Base-by-base conservation (phyloP, 2,113 vertebrate species). In the Lagopus leucura region DNA sequence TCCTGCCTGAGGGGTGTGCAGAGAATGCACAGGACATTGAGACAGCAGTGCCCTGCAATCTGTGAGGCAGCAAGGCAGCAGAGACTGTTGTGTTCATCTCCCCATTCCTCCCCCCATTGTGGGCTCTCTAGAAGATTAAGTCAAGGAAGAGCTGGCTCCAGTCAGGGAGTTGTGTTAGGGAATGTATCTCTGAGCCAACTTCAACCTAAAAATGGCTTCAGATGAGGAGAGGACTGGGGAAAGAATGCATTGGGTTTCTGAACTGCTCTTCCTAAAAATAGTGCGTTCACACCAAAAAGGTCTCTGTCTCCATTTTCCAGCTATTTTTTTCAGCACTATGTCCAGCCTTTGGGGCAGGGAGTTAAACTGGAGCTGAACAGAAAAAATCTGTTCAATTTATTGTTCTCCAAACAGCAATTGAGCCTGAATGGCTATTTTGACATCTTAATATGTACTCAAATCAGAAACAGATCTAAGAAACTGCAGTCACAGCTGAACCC, bases 201-300 rank as follows among this genome's bases (percentile, higher is more conserved):
- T 92, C 85, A 86, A 64, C 52, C 91, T 94, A 95, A 92, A 97
- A 95, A 94, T 94, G 92, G 94, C 54, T 90, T 71, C 84, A 83
- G 85, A 73, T 74, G 82, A 25, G 66, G 63, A 94, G 77, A 94
- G 86, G 54, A 78, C 86, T 40, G 19, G 81, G 79, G 43, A 86
- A 88, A 69, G 92, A 94, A 96, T 76, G 86, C 11, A 0, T 38
- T 86, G 8, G 14, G n/a, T 93, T 94, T 92, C 86, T 88, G 74
- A 92, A 36, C 70, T 54, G 54, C 25, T 88, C 25, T 92, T 24
- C 61, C 82, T 94, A 79, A 95, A 94, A 93, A 94, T 91, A 95
- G 85, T 65, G 16, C 30, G 50, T 91, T 17, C 21, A 8, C 40
- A 79, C 63, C 80, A 88, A 58, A 83, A 88, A 75, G 73, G 43